Percentiles rank a stretch among this genome's conserved stretches.
Conservation (phyloP, 2,888 invertebrate genomes). For the Agapostemon virescens region DNA sequence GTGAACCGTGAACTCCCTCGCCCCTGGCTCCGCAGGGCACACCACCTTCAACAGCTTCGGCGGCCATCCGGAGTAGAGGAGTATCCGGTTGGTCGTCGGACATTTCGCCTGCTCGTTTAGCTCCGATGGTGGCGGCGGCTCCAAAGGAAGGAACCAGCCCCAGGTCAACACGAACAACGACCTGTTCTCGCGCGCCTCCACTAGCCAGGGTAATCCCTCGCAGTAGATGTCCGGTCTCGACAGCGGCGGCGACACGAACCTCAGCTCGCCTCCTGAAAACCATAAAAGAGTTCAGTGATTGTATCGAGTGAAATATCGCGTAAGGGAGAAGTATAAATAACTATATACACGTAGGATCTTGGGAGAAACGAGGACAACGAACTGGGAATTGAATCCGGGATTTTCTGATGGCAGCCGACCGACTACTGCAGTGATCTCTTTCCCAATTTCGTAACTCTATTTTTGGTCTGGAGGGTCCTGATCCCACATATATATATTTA, state of each 20-base stretch:
- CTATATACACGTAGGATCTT: no score
- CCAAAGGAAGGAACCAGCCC: constrained; percentile 88
- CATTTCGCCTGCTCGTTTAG: constrained; percentile 81
- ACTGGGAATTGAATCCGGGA: no score
- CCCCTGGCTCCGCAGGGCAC: constrained; percentile 87
- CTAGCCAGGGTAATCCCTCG: constrained; percentile 89
- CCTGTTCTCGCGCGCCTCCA: constrained; percentile 89
- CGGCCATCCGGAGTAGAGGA: constrained; percentile 90
- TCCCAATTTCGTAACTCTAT: no score
- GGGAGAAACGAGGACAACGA: no score
- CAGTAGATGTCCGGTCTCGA: constrained; percentile 85
- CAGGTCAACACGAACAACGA: constrained; percentile 91
- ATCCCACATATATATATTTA: no score
- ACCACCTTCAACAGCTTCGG: constrained; percentile 83
- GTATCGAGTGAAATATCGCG: no score
- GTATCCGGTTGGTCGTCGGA: constrained; percentile 88
- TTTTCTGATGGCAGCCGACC: no score
- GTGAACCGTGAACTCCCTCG: constrained; percentile 86
- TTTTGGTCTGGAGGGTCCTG: no score
- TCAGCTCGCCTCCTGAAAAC: constrained; percentile 84
- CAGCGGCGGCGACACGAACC: constrained; percentile 84
- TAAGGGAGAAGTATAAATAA: no score
- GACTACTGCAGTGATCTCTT: no score
- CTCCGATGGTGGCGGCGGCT: constrained; percentile 81
- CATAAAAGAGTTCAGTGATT: neutral